Evolutionary conservation across 2,113 vertebrate species (phyloP), one percentile per base, ranked within the genome.

Genomic region (Stegostoma tigrinum): DNA sequence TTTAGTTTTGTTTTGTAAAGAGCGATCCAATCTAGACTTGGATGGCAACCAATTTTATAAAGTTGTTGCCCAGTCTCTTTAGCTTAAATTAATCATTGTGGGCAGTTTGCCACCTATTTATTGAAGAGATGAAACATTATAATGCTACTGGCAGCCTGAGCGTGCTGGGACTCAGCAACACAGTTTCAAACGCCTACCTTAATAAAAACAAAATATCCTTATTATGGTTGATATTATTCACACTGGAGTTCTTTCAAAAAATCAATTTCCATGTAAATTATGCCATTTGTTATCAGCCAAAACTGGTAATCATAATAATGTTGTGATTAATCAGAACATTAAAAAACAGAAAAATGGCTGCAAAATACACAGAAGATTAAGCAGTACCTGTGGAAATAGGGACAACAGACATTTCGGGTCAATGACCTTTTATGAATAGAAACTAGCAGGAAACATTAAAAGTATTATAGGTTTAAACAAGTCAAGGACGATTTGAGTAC

Each of bases 61-160:
- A 83, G 38, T 38, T 83, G 38, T 83, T 17, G 80, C 80, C 80
- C 80, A 83, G 80, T 83, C 80, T 83, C 80, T 83, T 38, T 45
- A 83, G 17, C 80, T 83, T 83, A 38, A 83, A 83, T 83, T 83
- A 83, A 83, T 42, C 4, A 38, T 83, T 42, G 45, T 83, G 42
- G 80, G 80, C 80, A 83, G 38, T 83, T 83, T 83, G 38, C 80
- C 80, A 83, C 80, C 80, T 83, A 45, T 17, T 83, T 83, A 83
- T 42, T 83, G 38, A 38, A 42, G 38, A 42, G 80, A 42, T 19
- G 42, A 5, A 83, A 45, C 38, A 83, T 4, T 83, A 17, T 83
- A 83, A 38, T 83, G 17, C 38, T 19, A 83, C 42, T 83, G 38
- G 38, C 38, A 83, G n/a, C 78, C n/a, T 83, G 3, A 83, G 15